These are phyloP conservation scores for Cotesia glomerata DNA, from an alignment of 1,140 invertebrate species.

Conservation along the genomic window DNA sequence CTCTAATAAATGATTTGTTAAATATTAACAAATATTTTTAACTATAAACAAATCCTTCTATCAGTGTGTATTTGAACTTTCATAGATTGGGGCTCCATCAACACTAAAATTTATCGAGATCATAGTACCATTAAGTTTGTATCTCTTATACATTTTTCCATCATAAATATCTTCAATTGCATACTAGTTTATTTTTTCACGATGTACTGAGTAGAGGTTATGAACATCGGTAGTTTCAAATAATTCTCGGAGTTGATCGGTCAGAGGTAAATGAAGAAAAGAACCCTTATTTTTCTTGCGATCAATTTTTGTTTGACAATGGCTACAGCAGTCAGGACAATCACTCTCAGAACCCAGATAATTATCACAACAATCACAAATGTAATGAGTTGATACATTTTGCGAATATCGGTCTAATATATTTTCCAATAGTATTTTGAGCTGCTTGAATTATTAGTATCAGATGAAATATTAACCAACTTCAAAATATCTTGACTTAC, in stretches of 20 bases:
- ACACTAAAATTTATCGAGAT: too few relatives aligned
- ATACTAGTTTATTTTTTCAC: too few relatives aligned
- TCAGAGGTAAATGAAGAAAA: slow-evolving; percentile 17
- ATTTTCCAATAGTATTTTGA: not conserved
- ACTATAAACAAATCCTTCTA: too few relatives aligned
- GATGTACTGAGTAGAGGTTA: slow-evolving; percentile 17
- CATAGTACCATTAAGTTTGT: too few relatives aligned
- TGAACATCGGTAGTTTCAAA: too few relatives aligned
- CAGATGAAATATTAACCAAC: not conserved
- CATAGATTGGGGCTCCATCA: slow-evolving; percentile 27
- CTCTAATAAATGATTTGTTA: too few relatives aligned
- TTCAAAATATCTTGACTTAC: not conserved
- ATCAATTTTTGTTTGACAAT: not conserved
- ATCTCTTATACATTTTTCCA: slow-evolving; percentile 22
- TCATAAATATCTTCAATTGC: not conserved
- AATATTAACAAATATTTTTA: too few relatives aligned
- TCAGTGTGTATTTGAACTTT: slow-evolving; percentile 20
- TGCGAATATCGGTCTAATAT: not conserved
- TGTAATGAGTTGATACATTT: not conserved
- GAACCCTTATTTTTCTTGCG: not conserved
- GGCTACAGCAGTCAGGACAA: not conserved
- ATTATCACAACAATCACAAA: not conserved
- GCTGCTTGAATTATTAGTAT: not conserved
- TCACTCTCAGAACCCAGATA: not conserved
- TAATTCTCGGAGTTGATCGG: slow-evolving; percentile 11